Evolutionary conservation across 2,113 vertebrate species (phyloP), one percentile per base, ranked within the genome.

Genomic region (Gobiocypris rarus): DNA sequence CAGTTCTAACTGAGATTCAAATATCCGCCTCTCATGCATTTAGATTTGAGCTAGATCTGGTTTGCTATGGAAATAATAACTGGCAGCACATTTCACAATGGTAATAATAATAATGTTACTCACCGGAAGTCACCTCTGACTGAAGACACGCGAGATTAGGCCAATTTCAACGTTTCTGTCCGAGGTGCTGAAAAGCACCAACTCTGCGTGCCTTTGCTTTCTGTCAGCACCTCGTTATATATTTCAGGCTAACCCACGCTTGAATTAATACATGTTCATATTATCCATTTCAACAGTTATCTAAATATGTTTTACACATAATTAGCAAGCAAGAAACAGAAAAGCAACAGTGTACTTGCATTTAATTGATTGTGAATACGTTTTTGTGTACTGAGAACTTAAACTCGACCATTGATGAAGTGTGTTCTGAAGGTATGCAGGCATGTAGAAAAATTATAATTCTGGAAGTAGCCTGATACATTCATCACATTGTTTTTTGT

Each of bases 171-270:
- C 1, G 56, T 19, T 73, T 26, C 70, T 75, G 54, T 83, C 81
- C 71, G 63, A 22, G 82, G 82, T 83, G 22, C 79, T 81, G 79
- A 81, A 31, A 28, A 38, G 4, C 7, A 1, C 6, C 24, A 63
- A 3, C 28, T 9, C 48, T 38, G 13, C 2, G 17, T 81, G 7
- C 41, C 43, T 65, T 67, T 63, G 5, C 59, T 67, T 26, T 9
- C 50, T 67, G 38, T 65, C 41, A 43, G 19, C 61, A 24, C 19
- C 43, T 48, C 11, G 41, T 45, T 73, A 26, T 43, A 50, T 15
- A 71, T 48, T 48, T 74, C 24, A 24, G 24, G 10, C 43, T 50
- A 43, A 43, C 1, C 4, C 24, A 14, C 2, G 43, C 38, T n/a
- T 77, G 5, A 59, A 24, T 77, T 15, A 41, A 38, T 26, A 75